Conservation (phyloP, 2,888 invertebrate genomes). For the Taenaris catops region DNA sequence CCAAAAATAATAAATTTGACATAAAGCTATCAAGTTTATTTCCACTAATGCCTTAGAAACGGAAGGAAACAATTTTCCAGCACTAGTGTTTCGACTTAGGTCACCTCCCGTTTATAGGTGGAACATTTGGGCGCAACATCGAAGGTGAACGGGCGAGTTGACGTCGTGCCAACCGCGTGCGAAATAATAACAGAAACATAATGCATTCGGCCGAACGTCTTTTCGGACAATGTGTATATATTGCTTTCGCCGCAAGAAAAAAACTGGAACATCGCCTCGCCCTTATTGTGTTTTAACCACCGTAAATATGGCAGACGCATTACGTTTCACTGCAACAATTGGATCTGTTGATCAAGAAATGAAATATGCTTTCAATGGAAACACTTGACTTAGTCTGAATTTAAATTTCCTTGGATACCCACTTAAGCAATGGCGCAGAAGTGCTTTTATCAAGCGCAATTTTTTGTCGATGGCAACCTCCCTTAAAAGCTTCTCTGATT, state of each 20-base stretch:
- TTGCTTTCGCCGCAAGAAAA: slow-evolving; percentile 20
- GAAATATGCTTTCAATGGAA: neutral
- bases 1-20: no score
- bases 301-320: no score
- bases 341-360: no score
- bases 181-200: slow-evolving; percentile 39
- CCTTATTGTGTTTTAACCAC: neutral
- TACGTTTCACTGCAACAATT: no score
- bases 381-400: no score
- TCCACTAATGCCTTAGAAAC: neutral
- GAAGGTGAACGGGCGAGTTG: slow-evolving; percentile 67
- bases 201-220: slow-evolving; percentile 27
- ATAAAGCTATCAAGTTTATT: no score
- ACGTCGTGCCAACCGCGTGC: slow-evolving; percentile 55
- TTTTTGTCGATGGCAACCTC: no score
- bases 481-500: no score
- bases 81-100: slow-evolving; percentile 8
- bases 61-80: slow-evolving; percentile 14
- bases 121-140: slow-evolving; percentile 16
- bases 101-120: slow-evolving; percentile 16
- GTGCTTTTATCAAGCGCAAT: no score
- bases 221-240: slow-evolving; percentile 19
- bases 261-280: slow-evolving; percentile 1
- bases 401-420: no score
- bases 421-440: no score